Percentiles rank a stretch among this genome's conserved stretches.
These are phyloP conservation scores for Platycnemis pennipes DNA, from an alignment of 2,888 invertebrate species.

Conservation along the genomic window DNA sequence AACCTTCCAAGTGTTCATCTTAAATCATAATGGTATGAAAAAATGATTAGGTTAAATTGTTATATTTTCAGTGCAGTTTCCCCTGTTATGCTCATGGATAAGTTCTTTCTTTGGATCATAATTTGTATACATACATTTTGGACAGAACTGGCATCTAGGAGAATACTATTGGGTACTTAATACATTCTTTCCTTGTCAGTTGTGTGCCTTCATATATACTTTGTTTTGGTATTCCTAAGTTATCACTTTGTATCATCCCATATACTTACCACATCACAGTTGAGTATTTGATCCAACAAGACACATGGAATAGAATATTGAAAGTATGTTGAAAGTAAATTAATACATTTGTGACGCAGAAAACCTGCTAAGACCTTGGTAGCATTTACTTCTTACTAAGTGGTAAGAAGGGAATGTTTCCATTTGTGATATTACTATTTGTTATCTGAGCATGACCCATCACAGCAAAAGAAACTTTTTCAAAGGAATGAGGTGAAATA, in stretches of 20 bases:
- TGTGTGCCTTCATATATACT: conserved; percentile 21
- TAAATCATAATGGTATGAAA: conserved; percentile 1
- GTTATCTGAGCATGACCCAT: conserved; percentile 16
- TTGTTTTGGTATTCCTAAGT: conserved; percentile 48
- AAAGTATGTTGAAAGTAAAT: conserved; percentile 18
- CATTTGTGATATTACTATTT: conserved; percentile 60
- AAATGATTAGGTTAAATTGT: not conserved
- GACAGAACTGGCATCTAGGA: conserved; percentile 21
- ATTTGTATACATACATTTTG: not conserved
- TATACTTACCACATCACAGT: not conserved
- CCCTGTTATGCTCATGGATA: not conserved
- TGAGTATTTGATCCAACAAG: conserved; percentile 33
- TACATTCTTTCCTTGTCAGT: conserved; percentile 34
- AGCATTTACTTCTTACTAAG: conserved; percentile 38
- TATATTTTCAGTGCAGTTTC: not conserved
- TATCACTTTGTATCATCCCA: conserved; percentile 25
- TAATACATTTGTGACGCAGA: conserved; percentile 36
- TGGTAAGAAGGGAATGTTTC: conserved; percentile 24
- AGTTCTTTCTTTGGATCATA: not conserved
- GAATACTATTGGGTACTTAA: not conserved
- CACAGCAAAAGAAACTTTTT: conserved; percentile 30
- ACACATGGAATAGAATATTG: not conserved
- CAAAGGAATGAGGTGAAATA: conserved; percentile 64
- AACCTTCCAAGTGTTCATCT: not conserved
- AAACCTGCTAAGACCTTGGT: conserved; percentile 10